Percentiles rank a stretch among this genome's conserved stretches.
These are phyloP conservation scores for Macquaria ambigua DNA, from an alignment of 2,113 vertebrate genomes.

Conservation along the genomic window DNA sequence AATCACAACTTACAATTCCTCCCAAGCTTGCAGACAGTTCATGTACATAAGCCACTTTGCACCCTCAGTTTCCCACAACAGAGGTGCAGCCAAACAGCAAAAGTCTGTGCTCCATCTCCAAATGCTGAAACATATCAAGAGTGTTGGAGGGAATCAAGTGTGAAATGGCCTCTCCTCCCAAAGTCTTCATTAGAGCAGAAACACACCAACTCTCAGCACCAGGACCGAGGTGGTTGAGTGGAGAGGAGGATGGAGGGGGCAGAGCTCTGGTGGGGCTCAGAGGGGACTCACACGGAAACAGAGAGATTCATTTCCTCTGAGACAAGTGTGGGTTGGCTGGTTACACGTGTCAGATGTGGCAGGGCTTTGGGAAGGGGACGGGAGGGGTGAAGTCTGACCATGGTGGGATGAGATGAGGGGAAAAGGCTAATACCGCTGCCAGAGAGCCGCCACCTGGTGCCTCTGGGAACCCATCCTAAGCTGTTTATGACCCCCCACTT, in stretches of 20 bases:
- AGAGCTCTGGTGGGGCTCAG: slow-evolving; percentile 46
- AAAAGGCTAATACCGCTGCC: slow-evolving; percentile 47
- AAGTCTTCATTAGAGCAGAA: slow-evolving; percentile 81
- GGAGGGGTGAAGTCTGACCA: slow-evolving; percentile 40
- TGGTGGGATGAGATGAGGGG: slow-evolving; percentile 50
- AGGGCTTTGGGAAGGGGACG: slow-evolving; percentile 62
- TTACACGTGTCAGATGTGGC: slow-evolving; percentile 78
- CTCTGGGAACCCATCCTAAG: slow-evolving; percentile 34
- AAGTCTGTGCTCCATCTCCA: slow-evolving; percentile 33
- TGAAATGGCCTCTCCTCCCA: slow-evolving; percentile 81
- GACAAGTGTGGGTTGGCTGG: slow-evolving; percentile 77
- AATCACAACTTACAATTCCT: slow-evolving; percentile 16
- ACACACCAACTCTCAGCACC: slow-evolving; percentile 61
- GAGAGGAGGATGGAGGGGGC: slow-evolving; percentile 56
- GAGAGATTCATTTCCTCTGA: slow-evolving; percentile 79
- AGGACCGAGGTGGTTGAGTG: slow-evolving; percentile 51
- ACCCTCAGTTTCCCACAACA: slow-evolving; percentile 40
- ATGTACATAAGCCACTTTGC: slow-evolving; percentile 26
- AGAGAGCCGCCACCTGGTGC: slow-evolving; percentile 60
- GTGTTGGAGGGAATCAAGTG: slow-evolving; percentile 76
- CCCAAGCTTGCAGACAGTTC: neutral
- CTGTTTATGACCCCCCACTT: slow-evolving; percentile 48
- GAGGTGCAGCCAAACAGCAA: slow-evolving; percentile 28
- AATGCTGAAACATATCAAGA: slow-evolving; percentile 66
- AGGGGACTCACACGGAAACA: slow-evolving; percentile 68